Evolutionary conservation across 2,888 invertebrate genomes (phyloP), one percentile per base, ranked within the genome.

Genomic region (Synergus laeviventris): DNA sequence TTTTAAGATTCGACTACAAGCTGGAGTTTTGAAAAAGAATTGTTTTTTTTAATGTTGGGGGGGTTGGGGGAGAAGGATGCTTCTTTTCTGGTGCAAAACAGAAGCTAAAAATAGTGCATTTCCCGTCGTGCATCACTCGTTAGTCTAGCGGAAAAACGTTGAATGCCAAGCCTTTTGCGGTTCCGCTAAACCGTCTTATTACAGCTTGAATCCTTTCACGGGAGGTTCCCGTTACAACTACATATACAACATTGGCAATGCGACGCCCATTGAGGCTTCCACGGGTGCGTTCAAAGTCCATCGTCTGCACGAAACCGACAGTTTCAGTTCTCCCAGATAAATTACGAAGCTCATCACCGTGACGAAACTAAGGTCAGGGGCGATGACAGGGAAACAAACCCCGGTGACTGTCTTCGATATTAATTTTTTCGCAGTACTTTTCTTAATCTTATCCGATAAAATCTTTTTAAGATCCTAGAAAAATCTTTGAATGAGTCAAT

Each of bases 231-330:
- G 70, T 70, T 70, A 70, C 49, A 70, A 70, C 70, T 70, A n/a
- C n/a, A n/a, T n/a, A 64, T 42, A 70, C 49, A 70, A 70, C 70
- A 70, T 70, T 45, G 45, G 42, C 45, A 70, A 24, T 70, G 24
- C 31, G 70, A 70, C 70, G 70, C 49, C 70, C 70, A 70, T 70
- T 70, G 70, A 70, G 8, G 45, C 70, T 36, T 70, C 70, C 45
- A 49, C 70, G 70, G 70, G 70, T 70, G 70, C 70, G 70, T 49
- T 70, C 45, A 70, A 70, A 70, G 70, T 49, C 45, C 70, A 70
- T 70, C n/a, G 70, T n/a, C 70, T 49, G 70, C 70, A 45, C 70
- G 70, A 70, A 49, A 70, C 70, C 70, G 49, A 70, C 70, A 70
- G 70, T 70, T 70, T 70, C 31, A 49, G 49, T 49, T 70, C 70